Evolutionary conservation across 2,113 vertebrate genomes (phyloP), one percentile per base, ranked within the genome.

Genomic region (Telmatochromis sp.): DNA sequence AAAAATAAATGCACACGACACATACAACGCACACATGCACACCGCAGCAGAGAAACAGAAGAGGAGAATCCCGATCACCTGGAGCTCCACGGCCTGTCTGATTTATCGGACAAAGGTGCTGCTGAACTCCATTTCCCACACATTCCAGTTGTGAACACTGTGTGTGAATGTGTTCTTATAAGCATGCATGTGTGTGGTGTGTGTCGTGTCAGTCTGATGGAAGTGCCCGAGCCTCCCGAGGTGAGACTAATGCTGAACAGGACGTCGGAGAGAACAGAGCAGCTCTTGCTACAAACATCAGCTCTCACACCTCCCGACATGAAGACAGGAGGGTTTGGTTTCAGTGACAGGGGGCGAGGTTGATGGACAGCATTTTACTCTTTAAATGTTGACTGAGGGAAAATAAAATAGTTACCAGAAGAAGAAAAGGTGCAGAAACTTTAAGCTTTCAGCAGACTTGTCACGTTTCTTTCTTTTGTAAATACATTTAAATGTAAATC

Each of bases 191-290:
- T 37, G 88, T 45, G 51, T 37, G 33, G 58, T 63, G 58, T 65
- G 60, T 65, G 49, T 82, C 6, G 3, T 33, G 57, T 57, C 14
- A 42, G 4, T 80, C 23, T 84, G 83, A 33, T 85, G n/a, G 7
- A 23, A 51, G 57, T 42, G 35, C 58, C 8, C 3, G 42, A 49
- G 57, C 81, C n/a, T 82, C 81, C 65, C 55, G 81, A 91, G 87
- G 89, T 89, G 91, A 87, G 28, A 63, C 85, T 40, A 73, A 91
- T 11, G 83, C 83, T 87, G 80, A 85, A 4, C 91, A 89, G 82
- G 28, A 68, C 19, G 23, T 55, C 33, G 4, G 83, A 12, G 47
- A 78, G 83, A 45, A 53, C 21, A 80, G 55, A 33, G 23, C 42
- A 4, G 47, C 83, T 54, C 79, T 85, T 82, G 21, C 73, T 9